Evolutionary conservation across 2,113 vertebrate species (phyloP).

Genomic region (Eurypyga helias): DNA sequence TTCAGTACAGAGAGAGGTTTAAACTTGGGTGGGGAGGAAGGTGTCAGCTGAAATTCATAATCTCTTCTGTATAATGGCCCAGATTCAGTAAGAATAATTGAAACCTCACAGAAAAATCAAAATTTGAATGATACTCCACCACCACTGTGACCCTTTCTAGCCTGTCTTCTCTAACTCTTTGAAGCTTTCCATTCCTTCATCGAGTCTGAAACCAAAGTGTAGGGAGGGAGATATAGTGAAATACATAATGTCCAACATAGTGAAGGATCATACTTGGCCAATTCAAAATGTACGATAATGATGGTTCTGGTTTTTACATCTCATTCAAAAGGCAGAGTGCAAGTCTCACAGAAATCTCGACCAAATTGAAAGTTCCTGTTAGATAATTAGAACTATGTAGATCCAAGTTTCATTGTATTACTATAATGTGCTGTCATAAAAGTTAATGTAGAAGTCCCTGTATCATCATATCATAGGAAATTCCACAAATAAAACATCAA

Average conservation of each 20-base stretch:
- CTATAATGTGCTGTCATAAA: not conserved
- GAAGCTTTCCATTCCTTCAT: not conserved
- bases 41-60: not conserved
- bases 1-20: not conserved
- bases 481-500: not conserved
- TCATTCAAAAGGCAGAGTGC: not conserved
- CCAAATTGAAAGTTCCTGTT: not conserved
- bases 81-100: not conserved
- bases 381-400: not conserved
- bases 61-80: not conserved
- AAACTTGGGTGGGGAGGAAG: rapidly evolving
- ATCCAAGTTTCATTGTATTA: not conserved
- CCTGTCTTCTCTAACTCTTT: not conserved
- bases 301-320: not conserved
- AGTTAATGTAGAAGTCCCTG: not conserved
- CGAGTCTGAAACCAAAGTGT: not conserved
- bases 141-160: not conserved
- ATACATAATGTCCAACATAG: not conserved
- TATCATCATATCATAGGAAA: not conserved
- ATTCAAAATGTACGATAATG: not conserved
- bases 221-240: not conserved
- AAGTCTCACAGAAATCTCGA: not conserved
- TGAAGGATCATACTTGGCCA: not conserved
- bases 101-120: not conserved
- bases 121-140: not conserved